Evolutionary conservation across 2,113 vertebrate species (phyloP).

Genomic region (Mellivora capensis): DNA sequence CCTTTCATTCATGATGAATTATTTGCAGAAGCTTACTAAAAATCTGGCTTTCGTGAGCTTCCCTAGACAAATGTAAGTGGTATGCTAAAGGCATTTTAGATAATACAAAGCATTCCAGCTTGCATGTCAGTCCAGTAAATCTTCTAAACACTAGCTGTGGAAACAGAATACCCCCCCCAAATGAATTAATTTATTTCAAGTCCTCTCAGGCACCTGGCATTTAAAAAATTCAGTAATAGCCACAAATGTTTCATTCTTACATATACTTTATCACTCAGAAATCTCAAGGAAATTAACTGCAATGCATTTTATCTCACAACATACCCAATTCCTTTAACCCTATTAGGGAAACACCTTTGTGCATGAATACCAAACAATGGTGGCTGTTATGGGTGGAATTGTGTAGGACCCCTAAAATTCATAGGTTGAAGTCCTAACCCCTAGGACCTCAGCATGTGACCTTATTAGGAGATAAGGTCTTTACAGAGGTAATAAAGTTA

Average conservation of each 20-base stretch:
- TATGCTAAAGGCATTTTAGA: slow-evolving; percentile 69
- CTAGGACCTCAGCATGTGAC: not conserved
- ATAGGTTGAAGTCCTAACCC: not conserved
- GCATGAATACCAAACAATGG: not conserved
- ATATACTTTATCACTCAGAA: slow-evolving; percentile 19
- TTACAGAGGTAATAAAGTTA: not conserved
- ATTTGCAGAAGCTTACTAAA: slow-evolving; percentile 76
- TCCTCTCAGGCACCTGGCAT: slow-evolving; percentile 3
- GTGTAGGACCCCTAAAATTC: not conserved
- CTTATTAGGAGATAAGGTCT: not conserved
- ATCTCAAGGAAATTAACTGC: slow-evolving; percentile 42
- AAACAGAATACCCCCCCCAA: slow-evolving; percentile 48
- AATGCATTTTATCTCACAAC: not conserved
- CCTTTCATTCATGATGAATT: slow-evolving; percentile 76
- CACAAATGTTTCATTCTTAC: slow-evolving; percentile 26
- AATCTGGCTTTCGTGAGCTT: slow-evolving; percentile 69
- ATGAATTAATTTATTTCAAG: slow-evolving; percentile 51
- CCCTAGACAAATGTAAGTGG: slow-evolving; percentile 72
- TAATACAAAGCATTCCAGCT: slow-evolving; percentile 61
- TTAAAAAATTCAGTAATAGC: slow-evolving; percentile 56
- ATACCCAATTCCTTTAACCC: slow-evolving; percentile 7
- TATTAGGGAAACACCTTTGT: not conserved
- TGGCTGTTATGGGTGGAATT: not conserved
- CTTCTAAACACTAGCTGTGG: slow-evolving; percentile 74
- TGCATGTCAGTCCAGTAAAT: slow-evolving; percentile 73